phyloP scores from a whole-genome alignment of 2,113 vertebrate genomes.

The Corvus moneduloides region DNA sequence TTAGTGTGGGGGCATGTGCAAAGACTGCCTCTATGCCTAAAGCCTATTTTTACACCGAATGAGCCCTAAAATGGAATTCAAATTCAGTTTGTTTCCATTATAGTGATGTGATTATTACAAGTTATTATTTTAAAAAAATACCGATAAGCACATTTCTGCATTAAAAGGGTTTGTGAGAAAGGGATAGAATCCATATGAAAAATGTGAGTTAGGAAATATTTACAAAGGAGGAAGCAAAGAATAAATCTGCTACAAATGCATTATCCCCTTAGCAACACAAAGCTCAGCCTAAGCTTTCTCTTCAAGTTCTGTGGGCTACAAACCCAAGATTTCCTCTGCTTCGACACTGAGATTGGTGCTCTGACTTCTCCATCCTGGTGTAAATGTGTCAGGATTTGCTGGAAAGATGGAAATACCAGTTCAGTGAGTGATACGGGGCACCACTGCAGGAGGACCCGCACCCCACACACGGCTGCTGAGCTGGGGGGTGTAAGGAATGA shows the following conservation, averaged over 20 bases:
- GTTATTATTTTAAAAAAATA: neutral
- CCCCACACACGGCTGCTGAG: neutral
- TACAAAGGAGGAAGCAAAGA: neutral
- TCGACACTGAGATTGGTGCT: neutral
- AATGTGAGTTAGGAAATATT: neutral
- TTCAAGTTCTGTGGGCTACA: neutral
- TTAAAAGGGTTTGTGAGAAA: neutral
- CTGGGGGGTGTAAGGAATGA: neutral
- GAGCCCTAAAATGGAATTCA: constrained; percentile 27
- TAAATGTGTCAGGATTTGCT: neutral
- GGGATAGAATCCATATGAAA: neutral
- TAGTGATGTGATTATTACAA: neutral
- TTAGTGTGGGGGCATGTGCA: neutral
- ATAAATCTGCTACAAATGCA: neutral
- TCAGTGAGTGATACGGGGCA: neutral
- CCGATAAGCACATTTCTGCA: neutral
- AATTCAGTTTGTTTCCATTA: constrained; percentile 5
- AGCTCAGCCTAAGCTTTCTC: neutral
- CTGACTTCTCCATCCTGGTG: neutral
- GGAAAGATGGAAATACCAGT: neutral
- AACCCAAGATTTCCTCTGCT: neutral
- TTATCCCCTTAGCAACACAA: constrained; percentile 10
- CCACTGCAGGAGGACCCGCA: neutral
- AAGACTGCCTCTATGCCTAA: neutral
- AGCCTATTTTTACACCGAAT: neutral